Percentiles rank a stretch among this genome's conserved stretches.
Conservation (phyloP, 1,140 invertebrate species). For the Drosophila sproati region DNA sequence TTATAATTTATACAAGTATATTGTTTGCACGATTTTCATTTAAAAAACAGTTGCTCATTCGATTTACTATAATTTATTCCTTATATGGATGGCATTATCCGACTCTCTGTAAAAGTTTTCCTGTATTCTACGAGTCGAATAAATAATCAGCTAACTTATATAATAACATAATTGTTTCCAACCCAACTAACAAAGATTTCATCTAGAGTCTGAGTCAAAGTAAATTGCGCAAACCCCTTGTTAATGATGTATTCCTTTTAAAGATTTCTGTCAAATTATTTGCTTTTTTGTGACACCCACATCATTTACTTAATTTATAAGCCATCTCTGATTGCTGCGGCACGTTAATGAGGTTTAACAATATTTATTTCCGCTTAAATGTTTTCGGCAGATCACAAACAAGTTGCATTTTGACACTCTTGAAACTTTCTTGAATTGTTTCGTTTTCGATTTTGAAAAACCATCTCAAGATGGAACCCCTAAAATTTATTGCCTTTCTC, state of each 20-base stretch:
- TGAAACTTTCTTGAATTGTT: no score
- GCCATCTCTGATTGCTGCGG: background rate
- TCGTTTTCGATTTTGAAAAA: no score
- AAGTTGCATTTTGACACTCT: background rate
- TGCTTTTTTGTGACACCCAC: conserved; percentile 4
- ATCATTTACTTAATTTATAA: conserved; percentile 9
- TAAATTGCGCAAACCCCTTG: conserved; percentile 22
- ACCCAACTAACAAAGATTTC: background rate
- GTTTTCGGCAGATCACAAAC: no score
- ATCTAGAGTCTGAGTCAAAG: background rate
- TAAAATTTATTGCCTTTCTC: conserved; percentile 16
- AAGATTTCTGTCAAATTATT: conserved; percentile 3
- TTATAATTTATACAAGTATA: background rate
- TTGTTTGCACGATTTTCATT: conserved; percentile 5
- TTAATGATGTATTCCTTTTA: background rate
- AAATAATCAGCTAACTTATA: background rate
- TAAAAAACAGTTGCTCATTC: background rate
- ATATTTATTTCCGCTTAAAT: conserved; percentile 8
- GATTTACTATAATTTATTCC: background rate
- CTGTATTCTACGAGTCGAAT: background rate
- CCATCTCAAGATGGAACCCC: background rate
- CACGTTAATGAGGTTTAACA: conserved; percentile 4
- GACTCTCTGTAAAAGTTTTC: background rate
- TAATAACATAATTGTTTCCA: background rate
- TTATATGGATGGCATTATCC: background rate